Percentiles rank a stretch among this genome's conserved stretches.
Evolutionary conservation across 2,888 invertebrate genomes (phyloP).

Genomic region (Agonum fuliginosum): DNA sequence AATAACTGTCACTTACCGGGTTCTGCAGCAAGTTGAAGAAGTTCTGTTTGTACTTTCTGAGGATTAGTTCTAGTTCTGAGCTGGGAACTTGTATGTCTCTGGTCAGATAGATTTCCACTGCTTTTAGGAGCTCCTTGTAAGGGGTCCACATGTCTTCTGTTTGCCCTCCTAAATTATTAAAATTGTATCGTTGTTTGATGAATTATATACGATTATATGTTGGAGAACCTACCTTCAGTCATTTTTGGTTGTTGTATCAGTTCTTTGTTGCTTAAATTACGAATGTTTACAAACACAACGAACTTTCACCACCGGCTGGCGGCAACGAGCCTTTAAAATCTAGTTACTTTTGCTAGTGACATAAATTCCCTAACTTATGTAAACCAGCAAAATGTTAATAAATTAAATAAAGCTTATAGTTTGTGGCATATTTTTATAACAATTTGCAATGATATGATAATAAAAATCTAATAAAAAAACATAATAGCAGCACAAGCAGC

Average conservation of each 20-base stretch:
- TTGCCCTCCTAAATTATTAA: slow-evolving; percentile 64
- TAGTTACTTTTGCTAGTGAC: neutral
- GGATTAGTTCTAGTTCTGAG: slow-evolving; percentile 83
- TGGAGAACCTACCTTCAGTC: slow-evolving; percentile 33
- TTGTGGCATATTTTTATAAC: neutral
- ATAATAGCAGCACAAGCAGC: neutral
- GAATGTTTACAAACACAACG: slow-evolving; percentile 35
- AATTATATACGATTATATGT: too few species aligned
- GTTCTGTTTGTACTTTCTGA: slow-evolving; percentile 89
- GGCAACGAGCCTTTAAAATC: slow-evolving; percentile 29
- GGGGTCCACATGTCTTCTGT: slow-evolving; percentile 90
- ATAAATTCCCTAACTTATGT: neutral
- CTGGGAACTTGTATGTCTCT: slow-evolving; percentile 77
- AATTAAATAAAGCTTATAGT: neutral
- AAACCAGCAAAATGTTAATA: neutral
- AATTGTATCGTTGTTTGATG: too few species aligned
- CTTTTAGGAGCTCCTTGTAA: slow-evolving; percentile 83
- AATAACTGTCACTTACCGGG: slow-evolving; percentile 79
- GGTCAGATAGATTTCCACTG: slow-evolving; percentile 81
- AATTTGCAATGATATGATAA: neutral
- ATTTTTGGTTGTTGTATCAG: slow-evolving; percentile 12
- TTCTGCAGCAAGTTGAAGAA: slow-evolving; percentile 90
- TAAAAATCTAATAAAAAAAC: neutral
- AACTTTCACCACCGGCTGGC: slow-evolving; percentile 29
- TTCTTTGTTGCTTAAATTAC: slow-evolving; percentile 1